Conservation (phyloP, 2,797 vertebrate genomes). For the Pachyuromys duprasi region DNA sequence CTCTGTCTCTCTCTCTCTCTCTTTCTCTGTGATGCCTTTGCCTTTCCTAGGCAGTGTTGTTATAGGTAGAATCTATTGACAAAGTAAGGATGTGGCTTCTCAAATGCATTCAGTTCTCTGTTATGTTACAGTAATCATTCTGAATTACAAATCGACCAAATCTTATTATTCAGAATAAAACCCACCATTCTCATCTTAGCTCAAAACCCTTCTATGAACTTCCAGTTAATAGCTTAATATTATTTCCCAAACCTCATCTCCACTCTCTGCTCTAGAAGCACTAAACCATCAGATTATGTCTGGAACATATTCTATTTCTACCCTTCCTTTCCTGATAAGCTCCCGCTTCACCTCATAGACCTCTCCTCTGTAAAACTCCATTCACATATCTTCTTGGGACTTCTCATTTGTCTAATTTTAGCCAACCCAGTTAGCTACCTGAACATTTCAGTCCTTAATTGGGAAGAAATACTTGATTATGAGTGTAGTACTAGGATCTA, state of each 20-base stretch:
- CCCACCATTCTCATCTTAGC: neutral
- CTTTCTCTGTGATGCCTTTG: neutral
- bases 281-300: neutral
- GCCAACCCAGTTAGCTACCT: neutral
- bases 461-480: neutral
- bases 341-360: neutral
- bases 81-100: neutral
- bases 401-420: neutral
- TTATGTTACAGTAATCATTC: neutral
- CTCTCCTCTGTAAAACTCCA: neutral
- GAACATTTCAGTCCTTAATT: slow-evolving; percentile 4
- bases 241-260: neutral
- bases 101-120: neutral
- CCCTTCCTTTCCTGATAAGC: neutral
- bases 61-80: neutral
- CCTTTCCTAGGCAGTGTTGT: neutral
- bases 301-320: neutral
- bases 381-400: neutral
- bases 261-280: neutral
- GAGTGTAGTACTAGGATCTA: neutral
- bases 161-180: slow-evolving; percentile 29
- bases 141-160: slow-evolving; percentile 32
- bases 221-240: neutral
- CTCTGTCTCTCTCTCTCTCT: too few species aligned
- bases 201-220: neutral